phyloP scores from a whole-genome alignment of 2,113 vertebrate species.

The Prunella himalayana region DNA sequence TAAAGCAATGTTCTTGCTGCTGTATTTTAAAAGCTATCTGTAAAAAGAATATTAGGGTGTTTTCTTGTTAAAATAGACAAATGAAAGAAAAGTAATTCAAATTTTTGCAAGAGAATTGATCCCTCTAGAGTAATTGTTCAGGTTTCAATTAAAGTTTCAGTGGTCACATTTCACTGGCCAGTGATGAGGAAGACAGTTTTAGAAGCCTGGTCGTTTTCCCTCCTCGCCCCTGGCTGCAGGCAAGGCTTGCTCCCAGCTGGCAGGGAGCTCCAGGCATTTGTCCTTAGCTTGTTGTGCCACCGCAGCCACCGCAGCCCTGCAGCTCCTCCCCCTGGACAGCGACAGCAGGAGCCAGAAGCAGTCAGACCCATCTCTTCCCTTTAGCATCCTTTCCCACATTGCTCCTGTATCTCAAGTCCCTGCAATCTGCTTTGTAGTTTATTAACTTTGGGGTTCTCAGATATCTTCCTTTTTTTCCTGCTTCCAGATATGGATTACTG shows the following conservation, averaged over 20 bases:
- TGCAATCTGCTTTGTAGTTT: background rate
- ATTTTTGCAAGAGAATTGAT: background rate
- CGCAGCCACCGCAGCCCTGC: background rate
- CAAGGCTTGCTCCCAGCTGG: background rate
- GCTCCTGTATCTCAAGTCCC: background rate
- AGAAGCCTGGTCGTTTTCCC: background rate
- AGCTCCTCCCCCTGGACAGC: background rate
- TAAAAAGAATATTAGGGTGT: background rate
- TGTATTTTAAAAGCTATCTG: background rate
- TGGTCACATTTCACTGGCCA: fast-evolving
- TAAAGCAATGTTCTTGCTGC: background rate
- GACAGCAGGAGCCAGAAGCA: background rate
- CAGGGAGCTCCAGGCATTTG: background rate
- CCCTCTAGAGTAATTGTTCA: background rate
- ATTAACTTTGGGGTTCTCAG: background rate
- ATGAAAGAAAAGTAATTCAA: background rate
- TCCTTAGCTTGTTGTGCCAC: background rate
- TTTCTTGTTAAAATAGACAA: background rate
- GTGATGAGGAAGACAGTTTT: background rate
- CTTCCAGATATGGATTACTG: conserved; percentile 84
- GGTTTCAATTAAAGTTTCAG: background rate
- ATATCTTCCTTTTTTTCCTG: background rate
- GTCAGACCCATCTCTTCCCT: background rate
- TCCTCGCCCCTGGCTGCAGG: background rate
- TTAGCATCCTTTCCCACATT: background rate